Evolutionary conservation across 2,888 invertebrate genomes (phyloP).

Genomic region (Cheiracanthium punctorium): DNA sequence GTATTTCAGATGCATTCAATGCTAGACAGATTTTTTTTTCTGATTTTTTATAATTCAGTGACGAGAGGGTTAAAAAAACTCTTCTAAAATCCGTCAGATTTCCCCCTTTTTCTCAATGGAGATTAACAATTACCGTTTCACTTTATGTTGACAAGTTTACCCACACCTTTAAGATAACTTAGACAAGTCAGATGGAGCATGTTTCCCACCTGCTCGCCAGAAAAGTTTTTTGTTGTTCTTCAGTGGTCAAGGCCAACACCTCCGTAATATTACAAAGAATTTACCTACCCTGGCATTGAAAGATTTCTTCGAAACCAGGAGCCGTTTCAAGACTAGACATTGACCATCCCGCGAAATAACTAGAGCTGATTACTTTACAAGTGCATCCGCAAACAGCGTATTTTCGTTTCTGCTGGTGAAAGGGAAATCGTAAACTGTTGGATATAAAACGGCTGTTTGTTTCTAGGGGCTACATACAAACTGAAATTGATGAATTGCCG

Average conservation of each 20-base stretch:
- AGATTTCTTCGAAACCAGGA: background rate
- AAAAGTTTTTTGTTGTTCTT: background rate
- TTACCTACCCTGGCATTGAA: background rate
- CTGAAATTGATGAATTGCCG: no score
- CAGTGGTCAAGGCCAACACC: background rate
- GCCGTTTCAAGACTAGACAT: background rate
- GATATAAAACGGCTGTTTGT: background rate
- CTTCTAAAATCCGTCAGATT: background rate
- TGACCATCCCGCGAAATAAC: background rate
- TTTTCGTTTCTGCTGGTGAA: background rate
- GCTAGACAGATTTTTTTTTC: no score
- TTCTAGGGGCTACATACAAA: background rate
- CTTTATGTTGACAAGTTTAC: background rate
- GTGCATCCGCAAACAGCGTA: background rate
- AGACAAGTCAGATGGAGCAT: background rate
- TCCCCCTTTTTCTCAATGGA: background rate
- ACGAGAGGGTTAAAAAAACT: no score
- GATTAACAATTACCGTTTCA: no score
- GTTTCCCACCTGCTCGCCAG: background rate
- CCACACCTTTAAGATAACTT: background rate
- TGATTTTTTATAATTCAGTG: no score
- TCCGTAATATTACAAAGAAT: background rate
- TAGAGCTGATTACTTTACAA: background rate
- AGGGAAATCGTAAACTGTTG: background rate
- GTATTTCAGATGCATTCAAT: no score